Base-by-base conservation (phyloP, 30 jellyfish, hydroid and myxozoan species). In the Aurelia coerulea region DNA sequence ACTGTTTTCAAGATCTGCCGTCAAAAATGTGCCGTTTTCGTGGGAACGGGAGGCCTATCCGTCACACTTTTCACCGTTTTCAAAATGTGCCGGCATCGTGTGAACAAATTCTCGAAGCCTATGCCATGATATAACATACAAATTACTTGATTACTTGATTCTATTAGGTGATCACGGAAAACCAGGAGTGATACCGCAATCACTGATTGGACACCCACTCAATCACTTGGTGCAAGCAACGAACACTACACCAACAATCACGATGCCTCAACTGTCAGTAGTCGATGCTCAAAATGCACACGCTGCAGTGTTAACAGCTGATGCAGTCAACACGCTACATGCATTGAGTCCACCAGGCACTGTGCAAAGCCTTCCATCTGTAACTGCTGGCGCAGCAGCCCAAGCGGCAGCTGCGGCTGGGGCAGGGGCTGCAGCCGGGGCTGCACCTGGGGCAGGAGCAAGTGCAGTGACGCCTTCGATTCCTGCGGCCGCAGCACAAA, bases 111-210 rank as follows among this genome's bases (percentile, higher is more conserved):
- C 29, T 23, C 29, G 29, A 39, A 1, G 51, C 51, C 51, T 39
- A 39, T 39, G 8, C 51, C 4, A 3, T 39, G 51, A 39, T 39
- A 39, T 2, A 39, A 39, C 4, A 39, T 3, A 39, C 51, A 1
- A 9, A 39, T 39, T 39, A 39, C 51, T 39, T 39, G 51, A 39
- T 39, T 39, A 39, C 51, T 39, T 39, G 51, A 39, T 39, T 39
- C 51, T 39, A 10, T 6, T 35, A 76, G 87, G 87, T 56, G 87
- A 76, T 58, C 87, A 76, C 41, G 11, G 65, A 19, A 76, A 76
- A 35, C 87, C 87, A 18, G 35, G 76, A 23, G 46, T 76, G 62
- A 75, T 76, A 19, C 65, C 87, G 9, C 73, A 29, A 63, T 76
- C 76, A 35, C 68, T 58, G 17, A 39, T 76, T 17, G 76, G 65